Evolutionary conservation across 1,140 invertebrate genomes (phyloP), one percentile per base, ranked within the genome.

Genomic region (Euura lappo): DNA sequence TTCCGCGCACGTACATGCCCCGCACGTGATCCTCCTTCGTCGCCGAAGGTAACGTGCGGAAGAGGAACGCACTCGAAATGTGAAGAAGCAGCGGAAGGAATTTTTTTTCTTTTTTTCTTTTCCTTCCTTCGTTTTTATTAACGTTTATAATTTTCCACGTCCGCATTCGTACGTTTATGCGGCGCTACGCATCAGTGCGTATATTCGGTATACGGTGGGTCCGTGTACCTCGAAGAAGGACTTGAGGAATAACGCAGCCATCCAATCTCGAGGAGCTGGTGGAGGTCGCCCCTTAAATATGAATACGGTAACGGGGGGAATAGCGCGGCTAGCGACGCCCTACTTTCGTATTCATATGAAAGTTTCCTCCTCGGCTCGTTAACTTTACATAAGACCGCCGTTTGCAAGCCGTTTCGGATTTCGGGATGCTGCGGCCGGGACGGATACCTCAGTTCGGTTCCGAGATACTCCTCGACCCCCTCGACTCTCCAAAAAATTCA

Each of bases 261-360:
- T 83, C 78, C 83, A 83, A 86, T 86, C 80, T 84, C 8, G 51
- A 28, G 28, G 28, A 84, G 79, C 74, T 71, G 76, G 77, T 80
- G 78, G 28, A 28, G 28, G 28, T 28, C 78, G 76, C 72, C 76
- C 82, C 83, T 85, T 84, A 85, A 86, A 86, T 86, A 85, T 86
- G 83, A 84, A 86, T 84, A 60, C 51, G 51, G 51, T 60, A 60
- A 60, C 51, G 51, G 82, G 76, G 75, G 80, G 77, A 82, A 68
- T 10, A 79, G 79, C 73, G 71, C 75, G 73, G 74, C 75, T 79
- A 80, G 79, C 51, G 74, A 75, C 80, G 79, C 73, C 78, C 80
- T 75, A 82, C 83, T 84, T 85, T 84, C 80, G 81, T 85, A 85
- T 85, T 85, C 82, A 85, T 85, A 79, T 83, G 79, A 85, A 86